A percentile compares a stretch with the other conserved stretches of the same genome.
These are phyloP conservation scores for Pollachius pollachius DNA, from an alignment of 2,113 vertebrate genomes.

Conservation along the genomic window DNA sequence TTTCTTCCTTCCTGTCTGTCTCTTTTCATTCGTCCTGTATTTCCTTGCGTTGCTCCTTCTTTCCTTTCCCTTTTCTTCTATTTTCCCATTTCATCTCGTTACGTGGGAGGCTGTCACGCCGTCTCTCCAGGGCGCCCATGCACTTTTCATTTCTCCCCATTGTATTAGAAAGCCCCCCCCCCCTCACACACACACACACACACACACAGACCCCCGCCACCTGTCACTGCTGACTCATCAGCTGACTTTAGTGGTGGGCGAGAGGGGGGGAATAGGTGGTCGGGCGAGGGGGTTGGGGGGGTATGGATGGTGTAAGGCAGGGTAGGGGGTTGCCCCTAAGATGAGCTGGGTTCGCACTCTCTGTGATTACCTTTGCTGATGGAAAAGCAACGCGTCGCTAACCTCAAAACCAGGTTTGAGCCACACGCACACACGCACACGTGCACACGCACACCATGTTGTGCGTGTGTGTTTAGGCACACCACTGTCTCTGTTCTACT, in stretches of 20 bases:
- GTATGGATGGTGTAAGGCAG: too few species aligned
- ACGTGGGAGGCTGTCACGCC: background rate
- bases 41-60: background rate
- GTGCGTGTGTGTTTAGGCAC: slow-evolving; percentile 1
- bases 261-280: background rate
- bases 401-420: slow-evolving; percentile 40
- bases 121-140: background rate
- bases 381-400: slow-evolving; percentile 35
- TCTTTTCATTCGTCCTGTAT: background rate
- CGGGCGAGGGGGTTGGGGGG: too few species aligned
- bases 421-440: background rate
- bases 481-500: background rate
- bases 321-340: slow-evolving; percentile 18
- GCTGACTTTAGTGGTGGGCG: background rate
- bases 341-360: slow-evolving; percentile 41
- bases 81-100: slow-evolving; percentile 8
- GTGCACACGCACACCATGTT: slow-evolving; percentile 3
- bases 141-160: slow-evolving; percentile 36
- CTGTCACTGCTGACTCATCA: slow-evolving; percentile 49
- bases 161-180: background rate
- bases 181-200: too few species aligned
- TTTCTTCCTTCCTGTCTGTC: too few species aligned
- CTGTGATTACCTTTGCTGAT: slow-evolving; percentile 47
- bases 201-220: background rate
- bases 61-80: slow-evolving; percentile 9